Conservation (phyloP, 2,113 vertebrate species). For the Willisornis vidua region DNA sequence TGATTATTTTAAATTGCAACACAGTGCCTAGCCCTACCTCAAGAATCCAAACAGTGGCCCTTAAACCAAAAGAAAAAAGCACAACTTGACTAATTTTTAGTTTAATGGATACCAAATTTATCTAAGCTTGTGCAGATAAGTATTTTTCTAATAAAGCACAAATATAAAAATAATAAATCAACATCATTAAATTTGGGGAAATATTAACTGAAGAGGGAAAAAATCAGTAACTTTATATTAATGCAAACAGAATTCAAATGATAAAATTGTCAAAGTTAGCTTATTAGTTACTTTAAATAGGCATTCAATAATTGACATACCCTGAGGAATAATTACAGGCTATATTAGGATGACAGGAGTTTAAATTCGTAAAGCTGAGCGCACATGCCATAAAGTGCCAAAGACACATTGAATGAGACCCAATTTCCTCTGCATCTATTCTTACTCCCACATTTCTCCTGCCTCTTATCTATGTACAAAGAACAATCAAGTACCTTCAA, state of each 20-base stretch:
- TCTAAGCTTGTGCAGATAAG: not conserved
- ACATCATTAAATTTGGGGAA: not conserved
- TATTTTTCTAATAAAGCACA: not conserved
- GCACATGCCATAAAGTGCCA: not conserved
- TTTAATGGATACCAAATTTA: not conserved
- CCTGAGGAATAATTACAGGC: slow-evolving; percentile 43
- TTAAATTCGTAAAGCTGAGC: not conserved
- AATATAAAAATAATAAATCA: slow-evolving; percentile 33
- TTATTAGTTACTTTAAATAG: slow-evolving; percentile 56
- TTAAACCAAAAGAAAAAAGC: not conserved
- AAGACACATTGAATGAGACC: not conserved
- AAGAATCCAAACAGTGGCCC: not conserved
- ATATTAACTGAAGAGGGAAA: not conserved
- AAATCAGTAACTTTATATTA: not conserved
- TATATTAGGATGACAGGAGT: slow-evolving; percentile 48
- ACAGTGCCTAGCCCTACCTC: not conserved
- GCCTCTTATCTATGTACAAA: not conserved
- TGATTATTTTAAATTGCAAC: not conserved
- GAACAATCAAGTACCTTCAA: not conserved
- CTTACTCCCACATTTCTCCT: not conserved
- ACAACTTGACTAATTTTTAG: not conserved
- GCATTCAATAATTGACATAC: slow-evolving; percentile 27
- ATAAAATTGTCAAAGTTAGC: slow-evolving; percentile 30
- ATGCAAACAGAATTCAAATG: not conserved
- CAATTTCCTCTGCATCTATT: not conserved